Percentiles rank a stretch among this genome's conserved stretches.
Evolutionary conservation across 1,140 invertebrate species (phyloP).

Genomic region (Centruroides vittatus): DNA sequence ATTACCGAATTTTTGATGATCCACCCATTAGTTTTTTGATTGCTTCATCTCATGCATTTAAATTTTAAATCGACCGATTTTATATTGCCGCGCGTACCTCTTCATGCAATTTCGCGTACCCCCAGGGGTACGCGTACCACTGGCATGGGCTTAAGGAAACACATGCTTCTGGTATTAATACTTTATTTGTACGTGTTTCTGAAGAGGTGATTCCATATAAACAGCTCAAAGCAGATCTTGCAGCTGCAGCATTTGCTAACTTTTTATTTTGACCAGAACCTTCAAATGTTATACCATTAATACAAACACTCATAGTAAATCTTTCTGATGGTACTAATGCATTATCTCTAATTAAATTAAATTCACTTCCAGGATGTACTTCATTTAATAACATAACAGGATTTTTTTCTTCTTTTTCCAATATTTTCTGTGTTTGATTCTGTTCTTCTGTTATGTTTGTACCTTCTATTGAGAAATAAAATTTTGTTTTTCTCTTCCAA

Average conservation of each 20-base stretch:
- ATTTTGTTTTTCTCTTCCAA: conserved; percentile 18
- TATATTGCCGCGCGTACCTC: too few relatives aligned
- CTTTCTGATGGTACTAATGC: conserved; percentile 49
- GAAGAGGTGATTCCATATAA: background rate
- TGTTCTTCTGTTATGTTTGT: background rate
- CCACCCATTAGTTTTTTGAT: too few relatives aligned
- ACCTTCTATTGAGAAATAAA: too few relatives aligned
- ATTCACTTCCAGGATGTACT: conserved; percentile 61
- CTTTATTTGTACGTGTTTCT: background rate
- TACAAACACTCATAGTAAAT: conserved; percentile 63
- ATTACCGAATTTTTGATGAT: too few relatives aligned
- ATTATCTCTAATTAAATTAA: conserved; percentile 54
- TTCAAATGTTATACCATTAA: conserved; percentile 59
- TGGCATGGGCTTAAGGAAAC: too few relatives aligned
- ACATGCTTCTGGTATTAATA: conserved; percentile 10
- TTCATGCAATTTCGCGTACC: too few relatives aligned
- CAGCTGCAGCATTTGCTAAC: conserved; percentile 70
- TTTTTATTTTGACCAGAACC: conserved; percentile 79
- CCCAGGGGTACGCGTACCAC: too few relatives aligned
- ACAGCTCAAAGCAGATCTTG: conserved; percentile 53
- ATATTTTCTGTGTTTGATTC: conserved; percentile 24
- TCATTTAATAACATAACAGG: conserved; percentile 78
- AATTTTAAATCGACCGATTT: too few relatives aligned
- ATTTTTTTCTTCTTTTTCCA: conserved; percentile 40
- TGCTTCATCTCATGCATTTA: too few relatives aligned